A percentile compares a stretch with the other conserved stretches of the same genome.
These are phyloP conservation scores for Tipula confusa DNA, from an alignment of 2,888 invertebrate genomes.

Conservation along the genomic window DNA sequence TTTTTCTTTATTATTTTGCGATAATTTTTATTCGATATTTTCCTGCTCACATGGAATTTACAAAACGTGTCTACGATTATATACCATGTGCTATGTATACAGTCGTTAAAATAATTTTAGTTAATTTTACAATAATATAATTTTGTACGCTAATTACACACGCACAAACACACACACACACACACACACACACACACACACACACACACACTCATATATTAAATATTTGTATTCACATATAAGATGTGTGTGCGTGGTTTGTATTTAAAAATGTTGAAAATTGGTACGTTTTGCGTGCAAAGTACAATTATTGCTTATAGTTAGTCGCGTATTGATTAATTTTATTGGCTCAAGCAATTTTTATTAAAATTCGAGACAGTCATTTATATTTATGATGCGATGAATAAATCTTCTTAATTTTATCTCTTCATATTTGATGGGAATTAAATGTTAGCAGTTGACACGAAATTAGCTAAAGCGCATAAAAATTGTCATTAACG, in stretches of 20 bases:
- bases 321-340: neutral
- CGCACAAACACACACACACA: no score
- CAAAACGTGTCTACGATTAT: neutral
- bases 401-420: neutral
- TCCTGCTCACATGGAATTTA: neutral
- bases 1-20: neutral
- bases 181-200: no score
- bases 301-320: neutral
- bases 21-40: neutral
- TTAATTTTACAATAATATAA: neutral
- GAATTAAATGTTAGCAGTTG: neutral
- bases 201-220: no score
- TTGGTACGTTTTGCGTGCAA: neutral
- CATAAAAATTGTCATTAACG: neutral
- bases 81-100: neutral
- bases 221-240: neutral
- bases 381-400: neutral
- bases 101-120: neutral
- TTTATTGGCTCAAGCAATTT: neutral
- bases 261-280: neutral
- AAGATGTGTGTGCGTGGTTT: neutral
- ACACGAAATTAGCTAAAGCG: neutral
- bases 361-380: neutral
- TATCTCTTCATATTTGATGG: neutral
- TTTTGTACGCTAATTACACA: neutral